Percentiles rank a stretch among this genome's conserved stretches.
Conservation (phyloP, 2,113 vertebrate genomes). For the Centropus bengalensis region DNA sequence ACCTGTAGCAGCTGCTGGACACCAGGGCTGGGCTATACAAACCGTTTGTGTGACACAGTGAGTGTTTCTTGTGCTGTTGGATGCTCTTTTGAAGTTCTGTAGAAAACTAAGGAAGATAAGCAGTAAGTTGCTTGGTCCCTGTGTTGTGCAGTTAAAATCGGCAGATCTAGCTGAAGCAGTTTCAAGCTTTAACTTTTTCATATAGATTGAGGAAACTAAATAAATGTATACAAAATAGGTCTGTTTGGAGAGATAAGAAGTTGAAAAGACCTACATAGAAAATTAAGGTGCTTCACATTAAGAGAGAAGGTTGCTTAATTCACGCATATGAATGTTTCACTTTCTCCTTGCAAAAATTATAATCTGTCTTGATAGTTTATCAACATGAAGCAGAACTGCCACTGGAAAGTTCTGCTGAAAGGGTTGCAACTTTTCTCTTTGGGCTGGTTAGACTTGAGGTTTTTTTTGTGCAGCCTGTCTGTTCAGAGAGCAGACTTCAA, state of each 20-base stretch:
- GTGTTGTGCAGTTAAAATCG: not conserved
- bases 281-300: not conserved
- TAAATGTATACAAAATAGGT: not conserved
- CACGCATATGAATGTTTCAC: not conserved
- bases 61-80: not conserved
- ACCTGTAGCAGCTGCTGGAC: not conserved
- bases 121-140: not conserved
- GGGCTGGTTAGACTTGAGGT: not conserved
- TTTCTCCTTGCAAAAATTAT: not conserved
- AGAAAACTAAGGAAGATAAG: fast-evolving
- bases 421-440: not conserved
- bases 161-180: not conserved
- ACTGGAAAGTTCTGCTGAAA: not conserved
- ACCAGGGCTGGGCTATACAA: fast-evolving
- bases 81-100: not conserved
- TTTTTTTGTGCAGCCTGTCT: not conserved
- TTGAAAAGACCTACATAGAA: not conserved
- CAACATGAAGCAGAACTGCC: not conserved
- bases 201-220: not conserved
- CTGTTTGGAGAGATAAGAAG: not conserved
- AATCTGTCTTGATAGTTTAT: not conserved
- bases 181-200: not conserved
- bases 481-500: not conserved
- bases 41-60: not conserved
- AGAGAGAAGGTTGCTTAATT: not conserved